Percentiles rank a stretch among this genome's conserved stretches.
Evolutionary conservation across 37 sponge, comb jelly and placozoan genomes (phyloP).

Genomic region (Amphimedon queenslandica): DNA sequence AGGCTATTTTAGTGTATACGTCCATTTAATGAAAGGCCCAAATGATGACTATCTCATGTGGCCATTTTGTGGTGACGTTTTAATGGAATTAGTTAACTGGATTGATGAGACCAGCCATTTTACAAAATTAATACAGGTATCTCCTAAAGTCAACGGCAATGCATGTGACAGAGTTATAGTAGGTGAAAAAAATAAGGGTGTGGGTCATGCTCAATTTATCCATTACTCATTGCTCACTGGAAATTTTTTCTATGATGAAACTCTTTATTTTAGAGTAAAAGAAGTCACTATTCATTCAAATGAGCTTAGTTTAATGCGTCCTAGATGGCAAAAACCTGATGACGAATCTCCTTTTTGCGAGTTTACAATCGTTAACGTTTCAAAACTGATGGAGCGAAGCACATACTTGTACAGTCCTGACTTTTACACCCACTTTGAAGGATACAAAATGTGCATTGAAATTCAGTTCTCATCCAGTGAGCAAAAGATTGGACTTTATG

Average conservation of each 20-base stretch:
- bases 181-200: background rate
- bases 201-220: background rate
- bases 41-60: background rate
- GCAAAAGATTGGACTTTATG: slow-evolving; percentile 3
- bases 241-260: background rate
- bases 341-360: background rate
- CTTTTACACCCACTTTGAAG: slow-evolving; percentile 16
- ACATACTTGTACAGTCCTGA: background rate
- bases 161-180: background rate
- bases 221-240: background rate
- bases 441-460: slow-evolving; percentile 30
- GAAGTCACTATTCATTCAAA: background rate
- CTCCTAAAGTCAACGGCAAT: background rate
- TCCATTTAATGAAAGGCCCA: background rate
- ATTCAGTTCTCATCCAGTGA: background rate
- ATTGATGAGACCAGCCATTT: background rate
- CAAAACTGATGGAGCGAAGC: background rate
- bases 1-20: background rate
- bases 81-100: background rate
- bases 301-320: background rate
- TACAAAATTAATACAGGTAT: background rate
- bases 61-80: background rate
- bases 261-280: background rate
- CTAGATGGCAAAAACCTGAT: background rate
- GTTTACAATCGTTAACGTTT: background rate